A percentile compares a stretch with the other conserved stretches of the same genome.
phyloP scores from a whole-genome alignment of 2,113 vertebrate genomes.

The Grammomys surdaster region DNA sequence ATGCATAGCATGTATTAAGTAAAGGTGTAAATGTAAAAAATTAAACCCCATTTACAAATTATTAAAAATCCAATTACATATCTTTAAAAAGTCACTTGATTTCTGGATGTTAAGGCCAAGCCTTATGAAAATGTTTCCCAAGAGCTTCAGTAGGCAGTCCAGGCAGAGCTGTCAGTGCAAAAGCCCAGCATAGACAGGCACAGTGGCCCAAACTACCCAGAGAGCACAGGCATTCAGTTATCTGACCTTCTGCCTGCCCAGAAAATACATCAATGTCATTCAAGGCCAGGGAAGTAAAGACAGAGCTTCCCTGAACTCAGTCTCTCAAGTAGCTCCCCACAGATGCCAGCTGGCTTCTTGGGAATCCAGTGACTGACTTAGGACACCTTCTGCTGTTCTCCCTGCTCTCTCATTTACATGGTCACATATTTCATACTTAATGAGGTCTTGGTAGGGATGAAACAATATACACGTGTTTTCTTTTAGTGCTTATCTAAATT shows the following conservation, averaged over 20 bases:
- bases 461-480: background rate
- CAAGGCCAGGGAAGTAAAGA: background rate
- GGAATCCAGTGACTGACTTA: background rate
- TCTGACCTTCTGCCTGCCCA: constrained; percentile 4
- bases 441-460: background rate
- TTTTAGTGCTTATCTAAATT: background rate
- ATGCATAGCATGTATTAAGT: background rate
- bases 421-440: constrained; percentile 3
- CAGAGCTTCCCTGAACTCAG: background rate
- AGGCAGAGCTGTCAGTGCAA: constrained; percentile 21
- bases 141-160: background rate
- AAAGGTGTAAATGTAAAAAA: background rate
- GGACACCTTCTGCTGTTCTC: background rate
- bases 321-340: background rate
- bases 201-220: background rate
- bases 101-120: background rate
- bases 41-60: background rate
- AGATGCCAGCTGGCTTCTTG: background rate
- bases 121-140: constrained; percentile 5
- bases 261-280: constrained; percentile 42
- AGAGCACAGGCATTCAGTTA: background rate
- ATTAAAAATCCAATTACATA: background rate
- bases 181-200: background rate
- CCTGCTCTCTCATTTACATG: background rate
- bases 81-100: background rate